Base-by-base conservation (phyloP, 2,888 invertebrate genomes). In the Pseudococcus viburni region DNA sequence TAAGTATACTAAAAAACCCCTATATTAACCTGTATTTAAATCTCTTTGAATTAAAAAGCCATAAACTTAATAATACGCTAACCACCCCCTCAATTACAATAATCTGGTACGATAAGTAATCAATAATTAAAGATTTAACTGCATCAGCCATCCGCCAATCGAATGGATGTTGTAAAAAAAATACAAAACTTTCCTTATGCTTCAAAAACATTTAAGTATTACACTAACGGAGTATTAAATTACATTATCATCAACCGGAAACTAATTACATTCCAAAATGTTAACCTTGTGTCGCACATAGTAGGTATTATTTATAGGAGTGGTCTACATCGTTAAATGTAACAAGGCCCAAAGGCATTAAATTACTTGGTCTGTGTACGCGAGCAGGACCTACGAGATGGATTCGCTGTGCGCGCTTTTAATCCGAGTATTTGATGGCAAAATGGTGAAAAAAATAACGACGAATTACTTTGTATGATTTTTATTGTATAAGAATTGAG, bases 221-320 rank as follows among this genome's bases (percentile, higher is more conserved):
- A 33, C 22, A 26, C 84, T 64, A 86, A 86, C 86, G 68, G 39
- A 86, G 68, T 64, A 64, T 59, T 59, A 68, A 64, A 68, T 64
- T 42, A 68, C 73, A 51, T 87, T 51, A 80, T 51, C 86, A 87
- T 73, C 77, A 77, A 87, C 87, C 87, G 87, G 87, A 87, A 87
- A 87, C 87, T 87, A 87, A 87, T 87, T 87, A 87, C 77, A 87
- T 87, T 87, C 87, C 87, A 73, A 87, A 87, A 87, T 87, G 87
- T 80, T 87, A 51, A 87, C 87, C 87, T 87, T 87, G 87, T 77
- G 87, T 87, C 87, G 87, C 87, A 77, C 77, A 48, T 55, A 80
- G 55, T 80, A 46, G 77, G 77, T 77, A 77, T 77, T 77, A 77
- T 77, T 77, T 77, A 48, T 73, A 87, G 87, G 87, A 87, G 87